Evolutionary conservation across 2,113 vertebrate species (phyloP).

Genomic region (Trogon melanurus): DNA sequence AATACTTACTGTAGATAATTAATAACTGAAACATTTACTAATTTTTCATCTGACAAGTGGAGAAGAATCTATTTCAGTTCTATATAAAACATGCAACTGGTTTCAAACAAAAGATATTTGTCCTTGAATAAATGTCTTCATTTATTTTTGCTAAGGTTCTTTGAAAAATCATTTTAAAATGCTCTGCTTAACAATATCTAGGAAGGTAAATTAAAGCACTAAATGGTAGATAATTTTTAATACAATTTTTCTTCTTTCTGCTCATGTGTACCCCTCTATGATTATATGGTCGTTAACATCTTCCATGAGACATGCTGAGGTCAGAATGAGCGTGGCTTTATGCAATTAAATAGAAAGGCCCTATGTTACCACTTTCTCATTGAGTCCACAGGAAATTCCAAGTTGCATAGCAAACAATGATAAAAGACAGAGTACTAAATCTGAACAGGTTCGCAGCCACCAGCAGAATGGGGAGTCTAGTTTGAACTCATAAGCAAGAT

Average conservation of each 20-base stretch:
- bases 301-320: background rate
- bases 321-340: background rate
- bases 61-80: background rate
- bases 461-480: background rate
- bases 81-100: background rate
- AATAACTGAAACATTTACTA: background rate
- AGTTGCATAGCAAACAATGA: background rate
- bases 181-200: background rate
- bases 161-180: constrained; percentile 10
- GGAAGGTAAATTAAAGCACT: background rate
- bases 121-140: background rate
- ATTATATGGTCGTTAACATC: constrained; percentile 1
- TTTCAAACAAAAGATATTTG: background rate
- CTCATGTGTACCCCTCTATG: background rate
- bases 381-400: background rate
- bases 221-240: background rate
- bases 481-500: background rate
- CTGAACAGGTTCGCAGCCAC: background rate
- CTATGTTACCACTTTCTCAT: background rate
- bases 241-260: background rate
- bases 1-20: constrained; percentile 24
- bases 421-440: background rate
- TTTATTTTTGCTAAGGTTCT: constrained; percentile 2
- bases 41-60: background rate
- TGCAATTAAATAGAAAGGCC: background rate